Evolutionary conservation across 2,797 vertebrate genomes (phyloP), one percentile per base, ranked within the genome.

Genomic region (Allobates femoralis): DNA sequence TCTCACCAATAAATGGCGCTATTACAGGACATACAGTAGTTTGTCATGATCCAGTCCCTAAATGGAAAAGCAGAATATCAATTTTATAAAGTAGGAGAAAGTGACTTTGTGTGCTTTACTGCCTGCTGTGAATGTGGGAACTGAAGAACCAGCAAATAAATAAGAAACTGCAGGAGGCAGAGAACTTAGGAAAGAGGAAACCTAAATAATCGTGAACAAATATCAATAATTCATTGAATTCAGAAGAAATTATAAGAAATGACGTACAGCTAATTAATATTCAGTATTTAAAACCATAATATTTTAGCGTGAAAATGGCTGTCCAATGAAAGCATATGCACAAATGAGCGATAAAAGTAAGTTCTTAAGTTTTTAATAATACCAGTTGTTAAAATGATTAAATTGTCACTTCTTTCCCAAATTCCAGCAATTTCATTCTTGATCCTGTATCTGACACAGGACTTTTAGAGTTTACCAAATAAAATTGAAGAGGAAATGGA

Each of bases 41-140:
- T 55, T 21, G 51, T 34, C 23, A 74, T 73, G 67, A 71, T 34
- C 55, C 69, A 71, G 21, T 74, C 55, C 34, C 53, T 53, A 56
- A 58, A 74, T 83, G 51, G 67, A 41, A 74, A 83, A 74, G 81
- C 14, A 32, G 46, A 74, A 83, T 55, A 6, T 28, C 8, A 28
- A 74, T 41, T 7, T 32, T 41, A 37, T 26, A 73, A 26, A 37
- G 51, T 37, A 83, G 37, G n/a, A 58, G 30, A 55, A 30, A 71
- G 3, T 34, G 34, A 74, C 67, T 41, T 74, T 83, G 81, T 74
- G n/a, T 83, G 53, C 26, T 83, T 73, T 73, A 58, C 69, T 83
- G 28, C 81, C 67, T 74, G 81, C 81, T 83, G 81, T n/a, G 67
- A 41, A 41, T n/a, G 46, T 28, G 28, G 74, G 81, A 28, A 62